Evolutionary conservation across 2,888 invertebrate genomes (phyloP), one percentile per base, ranked within the genome.

Genomic region (Synanthedon andrenaeformis): DNA sequence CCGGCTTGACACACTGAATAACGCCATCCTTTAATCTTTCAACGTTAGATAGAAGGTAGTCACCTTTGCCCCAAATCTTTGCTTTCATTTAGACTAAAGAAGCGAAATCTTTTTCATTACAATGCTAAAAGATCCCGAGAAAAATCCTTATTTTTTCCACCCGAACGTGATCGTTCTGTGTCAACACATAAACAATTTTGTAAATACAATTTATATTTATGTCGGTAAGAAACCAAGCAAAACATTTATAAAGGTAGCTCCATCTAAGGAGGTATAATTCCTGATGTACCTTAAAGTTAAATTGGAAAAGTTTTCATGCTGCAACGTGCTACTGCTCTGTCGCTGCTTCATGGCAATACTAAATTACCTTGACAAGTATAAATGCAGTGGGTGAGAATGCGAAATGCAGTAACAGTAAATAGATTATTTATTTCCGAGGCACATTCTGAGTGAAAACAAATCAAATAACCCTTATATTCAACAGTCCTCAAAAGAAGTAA

Each of bases 301-400:
- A 82, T 82, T 81, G 79, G 82, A 81, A 81, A 81, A 82, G 76
- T 82, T 82, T 67, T 64, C 66, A 62, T 62, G 62, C 61, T 72
- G 74, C 74, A 76, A 69, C 71, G 72, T 72, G 69, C 70, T 70
- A 66, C 72, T 72, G 65, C 72, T 69, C 69, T 70, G 67, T 67
- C 45, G 70, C 62, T 63, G 62, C 65, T 63, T 63, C 60, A 45
- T 45, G 65, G 62, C 65, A 70, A 66, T 66, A 65, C 67, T 69
- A 64, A 12, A 45, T 11, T 45, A 45, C 45, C 45, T 45, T 45
- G 45, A 45, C 45, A 14, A 45, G 45, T 45, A 45, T n/a, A 45
- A 45, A 45, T 45, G 45, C 45, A 45, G 45, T 45, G 45, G 14
- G n/a, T 45, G 14, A 45, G 14, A 45, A 45, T 45, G n/a, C n/a